These are phyloP conservation scores for Gymnothorax reevesii DNA, from an alignment of 2,797 vertebrate genomes.

Conservation along the genomic window DNA sequence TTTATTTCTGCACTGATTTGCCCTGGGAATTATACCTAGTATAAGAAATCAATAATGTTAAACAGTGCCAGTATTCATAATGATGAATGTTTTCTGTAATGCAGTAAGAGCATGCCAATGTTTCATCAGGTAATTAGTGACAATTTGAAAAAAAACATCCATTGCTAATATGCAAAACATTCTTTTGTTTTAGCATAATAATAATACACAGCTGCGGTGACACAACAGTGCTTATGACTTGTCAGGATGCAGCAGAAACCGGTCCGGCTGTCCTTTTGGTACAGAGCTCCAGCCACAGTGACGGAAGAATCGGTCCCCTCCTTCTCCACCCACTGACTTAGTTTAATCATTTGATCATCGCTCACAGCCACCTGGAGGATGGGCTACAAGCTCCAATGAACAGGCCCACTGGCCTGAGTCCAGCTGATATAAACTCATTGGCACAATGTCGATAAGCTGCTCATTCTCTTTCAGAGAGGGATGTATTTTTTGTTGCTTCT, in stretches of 20 bases:
- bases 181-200: not conserved
- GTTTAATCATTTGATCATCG: slow-evolving; percentile 31
- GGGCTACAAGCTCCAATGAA: slow-evolving; percentile 31
- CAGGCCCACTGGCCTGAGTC: slow-evolving; percentile 45
- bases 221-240: not conserved
- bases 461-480: slow-evolving; percentile 12
- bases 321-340: slow-evolving; percentile 21
- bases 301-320: not conserved
- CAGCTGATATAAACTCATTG: slow-evolving; percentile 45
- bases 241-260: not conserved
- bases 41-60: not conserved
- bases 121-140: not conserved
- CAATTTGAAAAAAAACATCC: not conserved
- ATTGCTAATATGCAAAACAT: not conserved
- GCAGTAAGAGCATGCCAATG: not conserved
- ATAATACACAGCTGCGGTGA: not conserved
- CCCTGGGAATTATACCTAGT: not conserved
- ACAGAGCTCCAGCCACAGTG: not conserved
- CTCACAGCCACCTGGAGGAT: slow-evolving; percentile 25
- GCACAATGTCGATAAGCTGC: slow-evolving; percentile 17
- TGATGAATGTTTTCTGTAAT: not conserved
- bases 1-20: not conserved
- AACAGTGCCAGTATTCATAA: not conserved
- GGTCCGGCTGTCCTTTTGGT: not conserved
- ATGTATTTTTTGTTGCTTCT: slow-evolving; percentile 15